phyloP scores from a whole-genome alignment of 2,113 vertebrate genomes.

The Polypterus bichir region DNA sequence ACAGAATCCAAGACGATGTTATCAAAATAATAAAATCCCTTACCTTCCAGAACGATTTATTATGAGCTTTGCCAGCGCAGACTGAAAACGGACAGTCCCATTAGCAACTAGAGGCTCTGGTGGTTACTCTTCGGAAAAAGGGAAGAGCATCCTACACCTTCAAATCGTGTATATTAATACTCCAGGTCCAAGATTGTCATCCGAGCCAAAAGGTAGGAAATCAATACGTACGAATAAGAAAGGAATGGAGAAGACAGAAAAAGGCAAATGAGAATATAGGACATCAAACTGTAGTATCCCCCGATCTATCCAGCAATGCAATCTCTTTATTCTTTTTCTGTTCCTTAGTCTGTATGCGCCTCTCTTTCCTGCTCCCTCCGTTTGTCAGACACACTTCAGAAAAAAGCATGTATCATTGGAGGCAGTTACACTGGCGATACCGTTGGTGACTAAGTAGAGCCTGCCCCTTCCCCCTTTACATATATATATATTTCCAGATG shows the following conservation, averaged over 20 bases:
- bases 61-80: neutral
- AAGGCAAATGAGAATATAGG: conserved; percentile 19
- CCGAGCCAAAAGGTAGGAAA: conserved; percentile 7
- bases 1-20: too few relatives aligned
- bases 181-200: conserved; percentile 13
- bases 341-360: neutral
- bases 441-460: conserved; percentile 19
- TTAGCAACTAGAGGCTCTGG: conserved; percentile 14
- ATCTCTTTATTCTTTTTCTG: neutral
- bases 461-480: conserved; percentile 17
- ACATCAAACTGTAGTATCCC: conserved; percentile 21
- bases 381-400: conserved; percentile 13
- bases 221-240: neutral
- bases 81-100: conserved; percentile 19
- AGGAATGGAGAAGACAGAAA: conserved; percentile 5
- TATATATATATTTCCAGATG: conserved; percentile 21
- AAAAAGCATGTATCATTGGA: conserved; percentile 21
- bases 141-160: conserved; percentile 25
- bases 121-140: conserved; percentile 15
- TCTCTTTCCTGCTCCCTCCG: conserved; percentile 15
- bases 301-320: conserved; percentile 19
- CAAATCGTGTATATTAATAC: conserved; percentile 17
- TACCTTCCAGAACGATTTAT: too few relatives aligned
- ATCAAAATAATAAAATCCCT: too few relatives aligned
- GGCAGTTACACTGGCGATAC: conserved; percentile 16